These are phyloP conservation scores for Opisthocomus hoazin DNA, from an alignment of 2,113 vertebrate species.

Conservation along the genomic window DNA sequence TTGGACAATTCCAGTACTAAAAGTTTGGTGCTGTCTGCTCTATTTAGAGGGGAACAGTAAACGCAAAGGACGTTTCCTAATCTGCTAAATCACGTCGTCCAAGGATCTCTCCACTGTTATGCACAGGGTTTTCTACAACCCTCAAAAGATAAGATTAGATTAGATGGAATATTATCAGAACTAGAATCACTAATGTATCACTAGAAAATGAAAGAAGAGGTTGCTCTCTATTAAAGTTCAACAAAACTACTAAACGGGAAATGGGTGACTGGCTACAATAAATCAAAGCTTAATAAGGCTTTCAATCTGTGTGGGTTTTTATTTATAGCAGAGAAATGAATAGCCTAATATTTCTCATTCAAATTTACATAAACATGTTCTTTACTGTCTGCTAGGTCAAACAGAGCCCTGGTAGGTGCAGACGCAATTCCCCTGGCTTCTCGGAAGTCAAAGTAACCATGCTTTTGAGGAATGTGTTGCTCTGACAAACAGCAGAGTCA, in stretches of 20 bases:
- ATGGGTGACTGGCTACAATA: background rate
- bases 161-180: constrained; percentile 8
- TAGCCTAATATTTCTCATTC: background rate
- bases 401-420: background rate
- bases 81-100: background rate
- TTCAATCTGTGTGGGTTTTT: constrained; percentile 17
- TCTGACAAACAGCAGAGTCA: constrained; percentile 43
- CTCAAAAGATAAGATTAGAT: background rate
- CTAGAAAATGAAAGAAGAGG: constrained; percentile 26
- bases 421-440: background rate
- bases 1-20: background rate
- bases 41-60: background rate
- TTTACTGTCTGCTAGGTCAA: background rate
- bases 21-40: background rate
- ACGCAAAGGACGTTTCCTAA: background rate
- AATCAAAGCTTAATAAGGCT: constrained; percentile 21
- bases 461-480: background rate
- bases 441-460: background rate
- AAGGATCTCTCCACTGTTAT: background rate
- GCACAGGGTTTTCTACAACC: background rate
- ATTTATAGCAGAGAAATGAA: constrained; percentile 18
- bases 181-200: background rate
- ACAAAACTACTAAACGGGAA: constrained; percentile 38
- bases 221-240: background rate
- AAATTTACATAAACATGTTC: background rate